Base-by-base conservation (phyloP, 1,140 invertebrate species). In the Drosophila sturtevanti region DNA sequence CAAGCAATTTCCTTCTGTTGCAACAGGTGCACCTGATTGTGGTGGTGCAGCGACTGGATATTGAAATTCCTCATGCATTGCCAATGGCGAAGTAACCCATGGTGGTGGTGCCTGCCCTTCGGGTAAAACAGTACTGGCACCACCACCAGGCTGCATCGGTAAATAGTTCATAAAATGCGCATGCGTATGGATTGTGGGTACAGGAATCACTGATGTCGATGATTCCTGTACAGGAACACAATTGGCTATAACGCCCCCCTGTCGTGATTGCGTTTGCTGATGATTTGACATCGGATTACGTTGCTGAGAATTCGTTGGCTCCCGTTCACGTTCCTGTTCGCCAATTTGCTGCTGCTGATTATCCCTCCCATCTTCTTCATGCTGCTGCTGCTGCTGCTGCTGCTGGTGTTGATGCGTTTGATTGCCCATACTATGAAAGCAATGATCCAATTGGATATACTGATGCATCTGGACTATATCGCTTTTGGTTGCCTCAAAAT, bases 391-490 rank as follows among this genome's bases (percentile, higher is more conserved):
- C 35, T 64, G 60, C 6, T 70, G 71, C 10, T 67, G 60, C 1
- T 38, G n/a, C 1, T n/a, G 21, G n/a, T 79, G 56, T 0, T 24
- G 4, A 5, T 41, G 31, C 10, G 31, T 5, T 31, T 51, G 70
- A 21, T 21, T n/a, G 56, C 11, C 54, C 38, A 31, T 27, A 14
- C 14, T 48, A 7, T 38, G 62, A 22, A 69, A 77, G 35, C 65
- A 84, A 31, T 73, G 54, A 10, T 87, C 81, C 37, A 86, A 31
- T 31, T 73, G 70, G 2, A 87, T 52, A 56, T 75, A 90, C 35
- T 81, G 65, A 31, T 82, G 77, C 35, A 77, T 38, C 3, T 68
- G 67, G 37, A 78, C 16, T 16, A 72, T 35, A 2, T 69, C 79
- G 34, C 68, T 63, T 11, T 82, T 82, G 21, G 35, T 68, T 7